Conservation (phyloP, 2,797 vertebrate genomes). For the Pangasius macronema region DNA sequence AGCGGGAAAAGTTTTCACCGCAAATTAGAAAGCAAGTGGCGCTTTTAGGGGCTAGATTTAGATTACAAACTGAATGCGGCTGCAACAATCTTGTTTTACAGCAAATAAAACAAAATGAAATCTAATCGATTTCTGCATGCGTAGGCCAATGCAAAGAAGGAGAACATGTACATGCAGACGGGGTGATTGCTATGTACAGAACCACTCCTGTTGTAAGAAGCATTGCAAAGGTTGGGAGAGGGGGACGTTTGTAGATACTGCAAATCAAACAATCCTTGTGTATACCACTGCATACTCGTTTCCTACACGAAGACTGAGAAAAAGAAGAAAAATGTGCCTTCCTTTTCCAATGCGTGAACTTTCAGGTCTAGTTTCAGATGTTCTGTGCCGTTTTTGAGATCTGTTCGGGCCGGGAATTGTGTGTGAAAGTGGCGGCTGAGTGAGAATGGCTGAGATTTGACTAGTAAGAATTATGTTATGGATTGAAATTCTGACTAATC, state of each 20-base stretch:
- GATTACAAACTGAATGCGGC: background rate
- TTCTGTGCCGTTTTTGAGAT: too few relatives aligned
- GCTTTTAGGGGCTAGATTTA: background rate
- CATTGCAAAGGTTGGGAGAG: too few relatives aligned
- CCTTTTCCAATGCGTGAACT: background rate
- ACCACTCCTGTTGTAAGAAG: too few relatives aligned
- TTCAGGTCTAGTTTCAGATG: background rate
- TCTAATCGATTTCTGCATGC: background rate
- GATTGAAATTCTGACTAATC: background rate
- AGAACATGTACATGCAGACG: background rate
- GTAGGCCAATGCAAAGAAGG: background rate
- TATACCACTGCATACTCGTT: background rate
- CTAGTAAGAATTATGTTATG: background rate
- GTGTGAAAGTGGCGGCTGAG: background rate
- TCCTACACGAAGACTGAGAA: background rate
- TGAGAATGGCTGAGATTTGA: background rate
- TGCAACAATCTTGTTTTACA: background rate
- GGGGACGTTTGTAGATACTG: background rate
- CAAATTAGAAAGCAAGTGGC: background rate
- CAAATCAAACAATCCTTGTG: background rate
- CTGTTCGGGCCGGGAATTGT: too few relatives aligned
- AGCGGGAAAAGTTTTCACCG: background rate
- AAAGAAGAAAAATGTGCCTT: too few relatives aligned
- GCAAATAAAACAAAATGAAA: background rate
- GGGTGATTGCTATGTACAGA: background rate